Conservation (phyloP, 2,797 vertebrate species). For the Epinephelus coioides region DNA sequence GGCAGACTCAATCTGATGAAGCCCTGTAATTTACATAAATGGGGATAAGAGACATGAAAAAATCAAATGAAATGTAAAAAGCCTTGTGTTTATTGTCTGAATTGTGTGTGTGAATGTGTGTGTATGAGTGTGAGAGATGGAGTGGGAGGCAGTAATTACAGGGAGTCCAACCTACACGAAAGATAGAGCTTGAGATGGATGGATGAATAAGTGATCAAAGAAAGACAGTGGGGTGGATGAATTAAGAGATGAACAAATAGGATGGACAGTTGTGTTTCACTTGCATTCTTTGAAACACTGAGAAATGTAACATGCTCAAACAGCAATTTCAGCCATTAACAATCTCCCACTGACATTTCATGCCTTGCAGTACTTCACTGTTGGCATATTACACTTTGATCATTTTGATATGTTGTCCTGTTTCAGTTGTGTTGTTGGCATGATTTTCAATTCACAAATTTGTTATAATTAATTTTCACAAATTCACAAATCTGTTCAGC, state of each 20-base stretch:
- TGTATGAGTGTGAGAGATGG: slow-evolving; percentile 6
- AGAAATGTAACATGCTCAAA: neutral
- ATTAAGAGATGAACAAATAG: neutral
- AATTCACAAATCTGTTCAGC: neutral
- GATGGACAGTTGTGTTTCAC: neutral
- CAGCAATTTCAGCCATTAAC: neutral
- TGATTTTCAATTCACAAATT: neutral
- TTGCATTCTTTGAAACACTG: neutral
- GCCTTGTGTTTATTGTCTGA: slow-evolving; percentile 66
- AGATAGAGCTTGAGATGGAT: slow-evolving; percentile 60
- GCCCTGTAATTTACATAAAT: slow-evolving; percentile 73
- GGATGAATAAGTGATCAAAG: slow-evolving; percentile 51
- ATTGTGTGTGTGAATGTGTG: slow-evolving; percentile 26
- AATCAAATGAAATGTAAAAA: slow-evolving; percentile 54
- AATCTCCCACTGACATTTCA: neutral
- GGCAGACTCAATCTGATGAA: slow-evolving; percentile 69
- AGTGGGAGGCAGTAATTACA: slow-evolving; percentile 62
- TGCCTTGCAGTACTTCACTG: neutral
- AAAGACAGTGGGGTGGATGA: slow-evolving; percentile 10
- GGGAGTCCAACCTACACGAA: slow-evolving; percentile 40
- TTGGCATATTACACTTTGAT: neutral
- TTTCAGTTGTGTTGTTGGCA: neutral
- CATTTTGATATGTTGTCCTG: neutral
- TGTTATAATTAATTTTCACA: neutral
- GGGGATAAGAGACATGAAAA: slow-evolving; percentile 54